Conservation (phyloP, 2,113 vertebrate genomes). For the Lates calcarifer region DNA sequence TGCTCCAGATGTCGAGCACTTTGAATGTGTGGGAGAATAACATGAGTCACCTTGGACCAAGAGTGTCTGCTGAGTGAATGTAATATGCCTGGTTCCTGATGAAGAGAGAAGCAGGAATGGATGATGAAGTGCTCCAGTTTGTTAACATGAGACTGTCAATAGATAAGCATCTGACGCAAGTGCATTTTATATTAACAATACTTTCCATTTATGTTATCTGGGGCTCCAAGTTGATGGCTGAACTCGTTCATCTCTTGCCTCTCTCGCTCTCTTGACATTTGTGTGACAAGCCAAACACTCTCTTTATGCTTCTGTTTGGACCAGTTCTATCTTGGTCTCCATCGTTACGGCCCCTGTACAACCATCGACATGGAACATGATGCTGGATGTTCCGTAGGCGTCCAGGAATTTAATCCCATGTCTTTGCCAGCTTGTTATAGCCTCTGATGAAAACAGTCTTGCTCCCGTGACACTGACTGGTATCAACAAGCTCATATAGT, state of each 20-base stretch:
- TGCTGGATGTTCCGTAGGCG: constrained; percentile 63
- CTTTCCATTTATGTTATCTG: constrained; percentile 24
- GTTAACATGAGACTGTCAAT: neutral
- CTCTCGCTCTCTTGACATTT: constrained; percentile 41
- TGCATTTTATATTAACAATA: constrained; percentile 8
- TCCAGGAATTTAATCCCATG: constrained; percentile 58
- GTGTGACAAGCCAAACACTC: constrained; percentile 18
- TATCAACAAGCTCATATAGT: constrained; percentile 52
- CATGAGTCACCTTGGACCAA: neutral
- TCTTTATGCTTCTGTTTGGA: constrained; percentile 49
- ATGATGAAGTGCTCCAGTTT: constrained; percentile 7
- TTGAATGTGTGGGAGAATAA: neutral
- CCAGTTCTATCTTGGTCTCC: constrained; percentile 43
- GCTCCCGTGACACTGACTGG: constrained; percentile 49
- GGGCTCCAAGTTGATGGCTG: neutral
- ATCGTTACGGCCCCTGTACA: constrained; percentile 42
- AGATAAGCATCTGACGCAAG: neutral
- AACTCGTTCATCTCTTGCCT: neutral
- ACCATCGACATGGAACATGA: constrained; percentile 55
- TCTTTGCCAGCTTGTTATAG: constrained; percentile 54
- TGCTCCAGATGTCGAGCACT: neutral
- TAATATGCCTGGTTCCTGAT: neutral
- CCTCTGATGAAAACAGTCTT: constrained; percentile 48
- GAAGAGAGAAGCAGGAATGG: neutral
- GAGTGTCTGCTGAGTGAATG: neutral